A percentile compares a stretch with the other conserved stretches of the same genome.
phyloP scores from a whole-genome alignment of 1,140 invertebrate genomes.

The Maconellicoccus hirsutus region DNA sequence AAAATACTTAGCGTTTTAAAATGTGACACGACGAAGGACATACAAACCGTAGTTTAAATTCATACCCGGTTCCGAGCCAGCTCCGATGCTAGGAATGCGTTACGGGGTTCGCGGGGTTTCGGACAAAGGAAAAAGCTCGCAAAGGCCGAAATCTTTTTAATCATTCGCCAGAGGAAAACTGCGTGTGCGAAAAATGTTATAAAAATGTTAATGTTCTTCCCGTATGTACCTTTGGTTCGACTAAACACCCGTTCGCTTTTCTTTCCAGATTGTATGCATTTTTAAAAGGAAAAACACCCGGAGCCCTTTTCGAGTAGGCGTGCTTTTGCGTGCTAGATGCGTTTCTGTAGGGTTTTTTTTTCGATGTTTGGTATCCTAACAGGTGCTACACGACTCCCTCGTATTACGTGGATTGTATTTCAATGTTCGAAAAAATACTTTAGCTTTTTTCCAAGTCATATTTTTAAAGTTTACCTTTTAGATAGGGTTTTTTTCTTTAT shows the following conservation, averaged over 20 bases:
- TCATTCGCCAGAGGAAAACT: not conserved
- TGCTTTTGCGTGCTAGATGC: not conserved
- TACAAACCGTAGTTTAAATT: not conserved
- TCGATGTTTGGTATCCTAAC: not conserved
- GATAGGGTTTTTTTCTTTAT: not conserved
- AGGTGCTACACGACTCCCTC: conserved; percentile 6
- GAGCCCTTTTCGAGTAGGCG: not conserved
- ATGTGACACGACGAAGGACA: not conserved
- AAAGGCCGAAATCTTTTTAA: not conserved
- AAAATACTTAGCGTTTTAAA: not conserved
- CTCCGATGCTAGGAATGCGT: no score
- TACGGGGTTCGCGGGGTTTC: no score
- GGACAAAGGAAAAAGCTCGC: not conserved
- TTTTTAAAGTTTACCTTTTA: not conserved
- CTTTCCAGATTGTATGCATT: not conserved
- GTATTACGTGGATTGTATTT: conserved; percentile 5
- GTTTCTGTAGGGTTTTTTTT: not conserved
- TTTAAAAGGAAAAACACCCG: not conserved
- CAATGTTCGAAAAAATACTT: conserved; percentile 5
- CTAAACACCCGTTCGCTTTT: not conserved
- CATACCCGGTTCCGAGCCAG: not conserved
- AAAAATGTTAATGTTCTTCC: not conserved
- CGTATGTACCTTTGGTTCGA: not conserved
- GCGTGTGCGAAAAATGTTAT: not conserved
- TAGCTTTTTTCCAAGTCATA: conserved; percentile 4